Base-by-base conservation (phyloP, 2,797 vertebrate species). In the Corythornis leucogaster region DNA sequence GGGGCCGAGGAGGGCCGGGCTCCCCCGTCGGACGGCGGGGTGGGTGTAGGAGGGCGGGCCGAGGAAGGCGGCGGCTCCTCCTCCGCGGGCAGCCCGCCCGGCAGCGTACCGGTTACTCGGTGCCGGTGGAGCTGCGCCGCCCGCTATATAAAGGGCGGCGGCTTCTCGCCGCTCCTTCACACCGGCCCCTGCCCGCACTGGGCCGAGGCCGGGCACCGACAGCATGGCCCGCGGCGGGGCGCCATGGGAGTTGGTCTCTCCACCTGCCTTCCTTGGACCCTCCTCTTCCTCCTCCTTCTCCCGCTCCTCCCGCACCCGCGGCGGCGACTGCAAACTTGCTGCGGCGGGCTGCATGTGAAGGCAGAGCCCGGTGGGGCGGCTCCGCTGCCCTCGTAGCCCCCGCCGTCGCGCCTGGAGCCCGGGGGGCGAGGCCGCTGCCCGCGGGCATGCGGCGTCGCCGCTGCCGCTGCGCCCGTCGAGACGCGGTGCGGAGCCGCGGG, bases 121-220 rank as follows among this genome's bases (percentile, higher is more conserved):
- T 63, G 38, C 53, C 62, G 89, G 89, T 55, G 51, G 92, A 73
- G 87, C 82, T 89, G 57, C 38, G 61, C 71, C 80, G 57, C 84
- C 48, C 77, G 79, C 93, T 93, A 86, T 94, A 89, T 64, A 93
- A 94, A 46, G 59, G 85, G 85, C 81, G 46, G 89, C 67, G 73
- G 91, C 94, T 24, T 83, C 89, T 83, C 75, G 9, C 48, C 21
- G 62, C 74, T 90, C 15, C 8, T 67, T 87, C 79, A 78, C 75
- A 73, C 77, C 78, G n/a, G 84, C 35, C 51, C n/a, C 55, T 61
- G 88, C 55, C 76, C 24, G 80, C 70, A 50, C 55, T 9, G 63
- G 81, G 81, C 53, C 24, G 87, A 77, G 25, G 69, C 50, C 35
- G 31, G n/a, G 48, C 45, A 35, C 62, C 75, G 66, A 77, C 83